A percentile compares a stretch with the other conserved stretches of the same genome.
These are phyloP conservation scores for Dynastes tityus DNA, from an alignment of 2,888 invertebrate species.

Conservation along the genomic window DNA sequence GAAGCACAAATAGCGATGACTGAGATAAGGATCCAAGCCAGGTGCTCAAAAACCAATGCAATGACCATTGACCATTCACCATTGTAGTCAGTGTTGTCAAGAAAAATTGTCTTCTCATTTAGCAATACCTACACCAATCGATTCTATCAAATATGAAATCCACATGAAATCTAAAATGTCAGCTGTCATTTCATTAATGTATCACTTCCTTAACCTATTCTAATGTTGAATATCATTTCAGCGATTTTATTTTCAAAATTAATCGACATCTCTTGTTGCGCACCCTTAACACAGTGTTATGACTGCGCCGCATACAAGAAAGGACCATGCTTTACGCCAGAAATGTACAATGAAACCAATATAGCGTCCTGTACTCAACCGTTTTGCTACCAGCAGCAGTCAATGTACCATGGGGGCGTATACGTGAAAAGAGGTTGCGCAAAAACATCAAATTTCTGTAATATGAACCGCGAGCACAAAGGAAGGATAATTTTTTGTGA, in stretches of 20 bases:
- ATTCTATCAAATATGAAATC: too few relatives aligned
- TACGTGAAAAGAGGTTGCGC: constrained; percentile 30
- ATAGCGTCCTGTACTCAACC: constrained; percentile 26
- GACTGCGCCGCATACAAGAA: constrained; percentile 20
- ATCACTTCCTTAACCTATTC: neutral
- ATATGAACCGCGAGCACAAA: constrained; percentile 24
- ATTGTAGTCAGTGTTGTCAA: too few relatives aligned
- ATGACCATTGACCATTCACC: too few relatives aligned
- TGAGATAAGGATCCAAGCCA: too few relatives aligned
- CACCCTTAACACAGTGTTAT: constrained; percentile 2
- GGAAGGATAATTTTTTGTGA: constrained; percentile 37
- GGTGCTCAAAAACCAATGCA: too few relatives aligned
- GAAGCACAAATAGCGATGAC: too few relatives aligned
- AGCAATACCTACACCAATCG: too few relatives aligned
- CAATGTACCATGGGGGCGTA: neutral
- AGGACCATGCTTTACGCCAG: constrained; percentile 7
- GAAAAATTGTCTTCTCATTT: too few relatives aligned
- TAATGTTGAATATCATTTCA: constrained; percentile 2
- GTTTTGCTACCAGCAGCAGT: constrained; percentile 23
- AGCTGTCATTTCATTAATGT: neutral
- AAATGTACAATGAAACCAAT: constrained; percentile 1
- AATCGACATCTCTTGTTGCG: neutral
- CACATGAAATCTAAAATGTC: too few relatives aligned
- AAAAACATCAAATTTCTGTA: constrained; percentile 3
- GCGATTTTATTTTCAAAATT: neutral